A percentile compares a stretch with the other conserved stretches of the same genome.
Conservation (phyloP, 2,888 invertebrate species). For the Melanargia galathea region DNA sequence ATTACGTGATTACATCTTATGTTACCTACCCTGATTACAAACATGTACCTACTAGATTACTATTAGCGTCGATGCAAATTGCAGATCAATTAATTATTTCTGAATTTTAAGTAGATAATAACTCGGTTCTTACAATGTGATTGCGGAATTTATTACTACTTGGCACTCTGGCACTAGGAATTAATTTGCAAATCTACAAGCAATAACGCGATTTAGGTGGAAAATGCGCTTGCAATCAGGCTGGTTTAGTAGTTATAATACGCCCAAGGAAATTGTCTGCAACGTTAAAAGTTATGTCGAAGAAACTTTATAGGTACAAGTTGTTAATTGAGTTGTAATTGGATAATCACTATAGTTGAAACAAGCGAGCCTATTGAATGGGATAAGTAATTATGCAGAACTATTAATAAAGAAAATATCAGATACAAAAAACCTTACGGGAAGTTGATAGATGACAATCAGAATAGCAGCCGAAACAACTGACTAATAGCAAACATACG, state of each 20-base stretch:
- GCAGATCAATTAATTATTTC: slow-evolving; percentile 36
- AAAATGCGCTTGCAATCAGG: slow-evolving; percentile 28
- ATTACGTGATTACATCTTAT: slow-evolving; percentile 32
- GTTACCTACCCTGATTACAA: slow-evolving; percentile 29
- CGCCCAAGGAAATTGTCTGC: slow-evolving; percentile 22
- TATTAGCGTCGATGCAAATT: slow-evolving; percentile 36
- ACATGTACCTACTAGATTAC: slow-evolving; percentile 28
- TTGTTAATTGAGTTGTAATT: slow-evolving; percentile 20
- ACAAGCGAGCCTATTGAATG: not conserved
- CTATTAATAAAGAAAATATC: not conserved
- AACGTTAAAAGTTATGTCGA: slow-evolving; percentile 22
- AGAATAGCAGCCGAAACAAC: no score
- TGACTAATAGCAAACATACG: no score
- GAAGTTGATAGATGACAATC: no score
- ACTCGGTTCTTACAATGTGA: slow-evolving; percentile 27
- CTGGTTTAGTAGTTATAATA: slow-evolving; percentile 22
- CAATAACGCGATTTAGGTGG: slow-evolving; percentile 49
- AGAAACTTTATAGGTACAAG: slow-evolving; percentile 1
- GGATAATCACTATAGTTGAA: slow-evolving; percentile 16
- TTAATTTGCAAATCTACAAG: slow-evolving; percentile 69
- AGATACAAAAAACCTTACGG: not conserved
- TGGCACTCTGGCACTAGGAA: slow-evolving; percentile 44
- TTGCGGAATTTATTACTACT: slow-evolving; percentile 30
- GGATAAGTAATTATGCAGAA: not conserved
- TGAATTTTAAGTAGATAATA: slow-evolving; percentile 35